A percentile compares a stretch with the other conserved stretches of the same genome.
Evolutionary conservation across 2,113 vertebrate species (phyloP).

Genomic region (Sterrhoptilus dennistouni): DNA sequence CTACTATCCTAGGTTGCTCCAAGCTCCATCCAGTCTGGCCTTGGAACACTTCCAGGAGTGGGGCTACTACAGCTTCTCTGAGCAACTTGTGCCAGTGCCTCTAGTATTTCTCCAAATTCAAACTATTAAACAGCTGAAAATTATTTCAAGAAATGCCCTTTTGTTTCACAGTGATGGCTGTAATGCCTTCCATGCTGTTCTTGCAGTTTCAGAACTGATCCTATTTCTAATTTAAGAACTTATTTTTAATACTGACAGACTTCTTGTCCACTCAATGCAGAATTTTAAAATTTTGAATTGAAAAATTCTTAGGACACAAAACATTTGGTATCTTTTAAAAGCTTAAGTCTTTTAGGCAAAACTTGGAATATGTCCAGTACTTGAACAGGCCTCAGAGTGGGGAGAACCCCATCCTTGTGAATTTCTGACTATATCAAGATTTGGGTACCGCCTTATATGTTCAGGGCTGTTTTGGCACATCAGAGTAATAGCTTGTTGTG

Average conservation of each 20-base stretch:
- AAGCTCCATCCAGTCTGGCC: neutral
- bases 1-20: neutral
- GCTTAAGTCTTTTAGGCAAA: neutral
- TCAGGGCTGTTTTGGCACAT: neutral
- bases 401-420: neutral
- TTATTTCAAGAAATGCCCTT: neutral
- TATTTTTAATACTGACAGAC: neutral
- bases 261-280: fast-evolving
- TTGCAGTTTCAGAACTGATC: neutral
- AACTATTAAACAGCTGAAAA: neutral
- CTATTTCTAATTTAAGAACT: neutral
- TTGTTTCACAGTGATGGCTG: neutral
- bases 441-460: neutral
- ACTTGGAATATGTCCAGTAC: neutral
- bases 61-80: neutral
- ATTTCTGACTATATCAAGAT: neutral
- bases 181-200: neutral
- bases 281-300: neutral
- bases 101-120: neutral
- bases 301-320: neutral
- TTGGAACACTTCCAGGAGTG: neutral
- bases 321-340: neutral
- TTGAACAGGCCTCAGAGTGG: neutral
- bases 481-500: neutral
- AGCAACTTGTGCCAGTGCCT: neutral